Evolutionary conservation across 2,797 vertebrate genomes (phyloP).

Genomic region (Lateolabrax maculatus): DNA sequence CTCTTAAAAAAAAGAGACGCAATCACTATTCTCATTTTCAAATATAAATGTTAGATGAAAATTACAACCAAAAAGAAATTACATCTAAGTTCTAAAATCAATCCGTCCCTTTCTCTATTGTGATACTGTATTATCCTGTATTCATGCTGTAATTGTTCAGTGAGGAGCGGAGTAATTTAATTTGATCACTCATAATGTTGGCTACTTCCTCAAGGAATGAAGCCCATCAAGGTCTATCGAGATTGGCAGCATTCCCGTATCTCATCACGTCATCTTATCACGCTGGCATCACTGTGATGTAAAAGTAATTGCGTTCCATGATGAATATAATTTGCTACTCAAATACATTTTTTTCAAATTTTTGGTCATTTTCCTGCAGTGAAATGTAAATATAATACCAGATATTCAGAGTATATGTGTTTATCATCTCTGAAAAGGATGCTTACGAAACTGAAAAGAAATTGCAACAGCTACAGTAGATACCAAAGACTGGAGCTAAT

Average conservation of each 20-base stretch:
- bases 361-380: not conserved
- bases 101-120: conserved; percentile 46
- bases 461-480: not conserved
- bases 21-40: conserved; percentile 48
- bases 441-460: not conserved
- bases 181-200: conserved; percentile 51
- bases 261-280: conserved; percentile 24
- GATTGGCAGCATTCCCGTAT: conserved; percentile 2
- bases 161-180: conserved; percentile 42
- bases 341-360: not conserved
- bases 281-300: not conserved
- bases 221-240: conserved; percentile 11
- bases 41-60: conserved; percentile 49
- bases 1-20: conserved; percentile 32
- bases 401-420: not conserved
- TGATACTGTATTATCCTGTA: conserved; percentile 15
- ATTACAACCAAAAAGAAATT: conserved; percentile 47
- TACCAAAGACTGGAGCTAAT: not conserved
- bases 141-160: conserved; percentile 32
- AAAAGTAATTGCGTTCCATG: not conserved
- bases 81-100: conserved; percentile 49
- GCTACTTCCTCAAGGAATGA: conserved; percentile 35
- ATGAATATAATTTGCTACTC: not conserved
- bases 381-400: not conserved
- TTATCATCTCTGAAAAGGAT: not conserved